Percentiles rank a stretch among this genome's conserved stretches.
Evolutionary conservation across 1,140 invertebrate species (phyloP).

Genomic region (Trichonephila clavipes): DNA sequence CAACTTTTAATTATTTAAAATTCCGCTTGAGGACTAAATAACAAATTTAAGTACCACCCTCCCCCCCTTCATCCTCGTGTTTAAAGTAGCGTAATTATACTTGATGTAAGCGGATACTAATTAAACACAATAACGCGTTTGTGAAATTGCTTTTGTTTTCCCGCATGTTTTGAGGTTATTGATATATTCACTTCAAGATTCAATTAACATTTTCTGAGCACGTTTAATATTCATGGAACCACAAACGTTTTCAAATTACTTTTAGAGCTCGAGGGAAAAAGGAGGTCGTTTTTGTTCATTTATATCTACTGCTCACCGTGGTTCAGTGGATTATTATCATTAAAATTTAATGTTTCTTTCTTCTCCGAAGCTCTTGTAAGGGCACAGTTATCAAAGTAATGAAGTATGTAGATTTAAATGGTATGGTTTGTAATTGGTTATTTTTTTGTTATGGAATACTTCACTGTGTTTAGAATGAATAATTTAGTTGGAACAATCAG

Average conservation of each 20-base stretch:
- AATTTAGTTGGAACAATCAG: too few relatives aligned
- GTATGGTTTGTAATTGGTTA: too few relatives aligned
- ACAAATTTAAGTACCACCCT: background rate
- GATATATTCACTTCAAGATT: constrained; percentile 35
- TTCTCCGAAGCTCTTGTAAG: background rate
- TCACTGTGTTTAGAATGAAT: too few relatives aligned
- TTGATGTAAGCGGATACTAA: constrained; percentile 26
- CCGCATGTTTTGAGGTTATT: background rate
- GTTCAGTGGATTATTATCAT: background rate
- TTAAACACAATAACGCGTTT: constrained; percentile 40
- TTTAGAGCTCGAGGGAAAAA: background rate
- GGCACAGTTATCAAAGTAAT: too few relatives aligned
- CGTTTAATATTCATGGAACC: constrained; percentile 57
- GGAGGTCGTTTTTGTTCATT: background rate
- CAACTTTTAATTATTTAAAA: constrained; percentile 29
- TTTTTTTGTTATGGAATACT: too few relatives aligned
- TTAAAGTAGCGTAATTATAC: constrained; percentile 30
- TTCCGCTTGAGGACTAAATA: background rate
- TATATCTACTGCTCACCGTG: background rate
- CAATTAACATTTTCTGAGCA: constrained; percentile 31
- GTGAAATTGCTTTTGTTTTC: constrained; percentile 19
- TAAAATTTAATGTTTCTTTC: constrained; percentile 2
- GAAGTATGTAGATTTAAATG: too few relatives aligned
- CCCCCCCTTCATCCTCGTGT: background rate
- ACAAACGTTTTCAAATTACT: constrained; percentile 40